Evolutionary conservation across 1,140 invertebrate genomes (phyloP), one percentile per base, ranked within the genome.

Genomic region (Diorhabda sublineata): DNA sequence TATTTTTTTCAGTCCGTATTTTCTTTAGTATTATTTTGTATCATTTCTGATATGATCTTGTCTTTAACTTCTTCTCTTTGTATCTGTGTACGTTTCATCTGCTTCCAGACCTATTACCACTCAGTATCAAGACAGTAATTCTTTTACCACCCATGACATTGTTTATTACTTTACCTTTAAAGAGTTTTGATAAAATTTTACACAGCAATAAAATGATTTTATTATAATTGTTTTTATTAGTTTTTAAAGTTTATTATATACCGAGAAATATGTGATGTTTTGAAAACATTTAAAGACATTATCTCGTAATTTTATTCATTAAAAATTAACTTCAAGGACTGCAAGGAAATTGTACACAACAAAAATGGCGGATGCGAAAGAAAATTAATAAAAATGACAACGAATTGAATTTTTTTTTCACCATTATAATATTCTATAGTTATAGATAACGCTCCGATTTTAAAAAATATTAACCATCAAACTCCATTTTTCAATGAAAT

Each of bases 131-230:
- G 64, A 62, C 42, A 42, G 64, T 57, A 56, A 45, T 11, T 9
- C 68, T 70, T 71, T 68, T 71, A 71, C 69, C 69, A 62, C 69
- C 61, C 66, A 47, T 68, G 66, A 71, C 66, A 68, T 71, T 68
- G 66, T 71, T 71, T 71, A 71, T 71, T 59, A 71, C 62, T 66
- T 68, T 68, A 66, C 66, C 47, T 71, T 42, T 68, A 71, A 71
- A 61, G 66, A 43, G 69, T 52, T 26, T 68, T 68, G 69, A 71
- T 71, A 71, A 71, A 71, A 71, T 71, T 71, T 71, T 68, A 71
- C 68, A 64, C 66, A 61, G 45, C 44, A 71, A 71, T 71, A 71
- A 71, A 71, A 71, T 71, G 66, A 61, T 71, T 71, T 71, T 71
- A 71, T 71, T 71, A 71, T 66, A 71, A 71, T 71, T 71, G 69